Evolutionary conservation across 2,113 vertebrate species (phyloP).

Genomic region (Tangachromis dhanisi): DNA sequence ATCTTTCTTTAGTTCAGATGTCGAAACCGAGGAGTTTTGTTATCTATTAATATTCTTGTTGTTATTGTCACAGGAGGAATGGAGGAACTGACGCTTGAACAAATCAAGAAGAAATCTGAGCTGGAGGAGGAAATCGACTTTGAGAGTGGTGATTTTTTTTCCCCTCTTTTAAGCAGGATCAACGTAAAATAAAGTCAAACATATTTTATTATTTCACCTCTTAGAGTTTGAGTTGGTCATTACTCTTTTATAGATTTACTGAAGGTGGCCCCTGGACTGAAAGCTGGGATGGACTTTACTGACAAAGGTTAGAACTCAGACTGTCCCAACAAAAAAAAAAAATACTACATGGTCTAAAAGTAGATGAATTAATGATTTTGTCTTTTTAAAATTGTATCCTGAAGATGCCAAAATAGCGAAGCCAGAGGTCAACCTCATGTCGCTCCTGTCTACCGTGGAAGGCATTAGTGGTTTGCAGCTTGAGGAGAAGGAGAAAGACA

Average conservation of each 20-base stretch:
- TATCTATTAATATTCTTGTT: neutral
- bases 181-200: neutral
- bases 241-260: constrained; percentile 72
- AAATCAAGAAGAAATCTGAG: constrained; percentile 73
- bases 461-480: constrained; percentile 56
- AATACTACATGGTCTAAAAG: neutral
- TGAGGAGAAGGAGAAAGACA: constrained; percentile 53
- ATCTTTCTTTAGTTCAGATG: neutral
- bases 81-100: constrained; percentile 84
- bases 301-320: constrained; percentile 63
- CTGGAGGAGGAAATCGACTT: constrained; percentile 83
- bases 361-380: neutral
- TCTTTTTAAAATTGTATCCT: neutral
- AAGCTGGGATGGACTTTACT: constrained; percentile 81
- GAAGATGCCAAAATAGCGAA: constrained; percentile 57
- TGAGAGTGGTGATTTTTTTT: constrained; percentile 71
- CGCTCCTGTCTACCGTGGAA: constrained; percentile 76
- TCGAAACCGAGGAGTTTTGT: neutral
- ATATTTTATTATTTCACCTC: neutral
- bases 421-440: constrained; percentile 76
- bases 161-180: neutral
- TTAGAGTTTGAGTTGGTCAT: neutral
- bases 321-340: neutral
- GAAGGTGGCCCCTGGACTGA: constrained; percentile 78
- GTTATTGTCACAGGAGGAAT: constrained; percentile 74